These are phyloP conservation scores for Sorex maritimensis DNA, from an alignment of 2,797 vertebrate genomes.

Conservation along the genomic window DNA sequence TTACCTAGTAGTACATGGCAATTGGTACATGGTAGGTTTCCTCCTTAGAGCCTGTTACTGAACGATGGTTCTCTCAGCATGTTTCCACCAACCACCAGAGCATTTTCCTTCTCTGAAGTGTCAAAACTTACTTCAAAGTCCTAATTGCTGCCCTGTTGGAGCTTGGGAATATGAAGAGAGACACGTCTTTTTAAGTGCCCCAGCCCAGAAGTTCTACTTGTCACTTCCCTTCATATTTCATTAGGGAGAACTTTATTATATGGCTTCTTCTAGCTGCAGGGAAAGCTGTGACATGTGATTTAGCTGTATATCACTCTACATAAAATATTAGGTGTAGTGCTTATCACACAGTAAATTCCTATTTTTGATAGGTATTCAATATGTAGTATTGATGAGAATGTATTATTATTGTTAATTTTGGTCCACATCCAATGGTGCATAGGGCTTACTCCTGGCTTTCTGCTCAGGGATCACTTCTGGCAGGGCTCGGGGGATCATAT, in stretches of 20 bases:
- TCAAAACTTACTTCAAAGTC: not conserved
- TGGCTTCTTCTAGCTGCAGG: not conserved
- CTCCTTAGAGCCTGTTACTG: slow-evolving; percentile 30
- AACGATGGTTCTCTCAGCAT: not conserved
- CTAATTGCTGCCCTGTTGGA: not conserved
- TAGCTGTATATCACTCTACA: not conserved
- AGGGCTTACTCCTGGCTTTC: too few species aligned
- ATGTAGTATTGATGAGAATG: too few species aligned
- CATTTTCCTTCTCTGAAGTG: not conserved
- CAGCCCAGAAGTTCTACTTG: not conserved
- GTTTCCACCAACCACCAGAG: not conserved
- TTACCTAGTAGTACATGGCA: not conserved
- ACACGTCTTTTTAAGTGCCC: not conserved
- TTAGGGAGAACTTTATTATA: not conserved
- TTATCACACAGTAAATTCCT: not conserved
- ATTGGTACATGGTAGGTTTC: not conserved
- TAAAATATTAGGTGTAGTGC: slow-evolving; percentile 13
- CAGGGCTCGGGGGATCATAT: too few species aligned
- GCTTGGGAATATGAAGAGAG: slow-evolving; percentile 10
- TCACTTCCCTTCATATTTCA: not conserved
- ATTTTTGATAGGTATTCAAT: not conserved
- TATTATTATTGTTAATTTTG: too few species aligned
- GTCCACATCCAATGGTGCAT: too few species aligned
- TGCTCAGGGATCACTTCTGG: too few species aligned
- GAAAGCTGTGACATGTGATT: not conserved